Evolutionary conservation across 2,113 vertebrate genomes (phyloP), one percentile per base, ranked within the genome.

Genomic region (Neolamprologus kungweensis): DNA sequence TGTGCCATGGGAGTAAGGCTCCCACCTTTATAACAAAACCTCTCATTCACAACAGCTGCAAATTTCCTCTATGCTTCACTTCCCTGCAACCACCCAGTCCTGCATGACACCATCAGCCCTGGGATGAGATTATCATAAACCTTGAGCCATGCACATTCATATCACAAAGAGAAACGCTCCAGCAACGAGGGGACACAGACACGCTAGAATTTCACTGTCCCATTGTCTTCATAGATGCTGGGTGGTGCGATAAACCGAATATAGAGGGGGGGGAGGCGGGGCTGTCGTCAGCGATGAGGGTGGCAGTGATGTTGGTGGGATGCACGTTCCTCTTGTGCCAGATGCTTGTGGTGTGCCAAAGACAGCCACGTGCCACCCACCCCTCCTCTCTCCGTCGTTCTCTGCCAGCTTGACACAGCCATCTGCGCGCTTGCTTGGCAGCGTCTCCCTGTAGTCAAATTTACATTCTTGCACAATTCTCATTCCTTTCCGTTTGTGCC

Each of bases 361-460:
- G 60, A 86, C 85, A 65, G 85, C 81, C 91, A 63, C 45, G 55
- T 88, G 82, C 87, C 85, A 26, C 80, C 79, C 58, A 4, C 57
- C 83, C 54, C 51, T 45, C 65, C 81, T 60, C 7, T 53, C 7
- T 42, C 21, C 26, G 3, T 53, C 57, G 12, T 85, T 88, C 58
- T 82, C 37, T 92, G 90, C 92, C 92, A 93, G 90, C 83, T 81
- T 58, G 87, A 92, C 87, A 86, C 87, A 85, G 84, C 94, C 95
- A 95, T 96, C 94, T 96, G 94, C 80, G 54, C 21, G n/a, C 84
- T 87, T 42, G 51, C 90, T 92, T 90, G 91, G 90, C 92, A 93
- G 87, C 88, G 9, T 84, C 85, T 86, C 85, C 93, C 91, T 91
- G 82, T 87, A 93, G 88, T 83, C 88, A 68, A 50, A 90, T 95